Evolutionary conservation across 2,797 vertebrate genomes (phyloP).

Genomic region (Gymnoscopelus microlampas): DNA sequence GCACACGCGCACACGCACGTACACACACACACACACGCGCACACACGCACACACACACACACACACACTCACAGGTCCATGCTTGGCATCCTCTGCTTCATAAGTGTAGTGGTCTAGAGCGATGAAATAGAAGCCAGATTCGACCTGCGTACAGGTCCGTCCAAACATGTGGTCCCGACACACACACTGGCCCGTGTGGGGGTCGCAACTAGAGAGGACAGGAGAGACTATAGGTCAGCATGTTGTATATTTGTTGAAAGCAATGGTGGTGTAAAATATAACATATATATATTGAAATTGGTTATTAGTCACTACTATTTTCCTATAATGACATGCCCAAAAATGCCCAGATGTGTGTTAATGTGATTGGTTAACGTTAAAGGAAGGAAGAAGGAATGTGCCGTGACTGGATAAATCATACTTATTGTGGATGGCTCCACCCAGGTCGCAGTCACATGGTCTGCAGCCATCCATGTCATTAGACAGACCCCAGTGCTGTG

Average conservation of each 20-base stretch:
- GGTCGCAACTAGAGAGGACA: constrained; percentile 83
- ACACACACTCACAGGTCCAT: constrained; percentile 87
- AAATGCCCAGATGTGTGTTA: too few relatives aligned
- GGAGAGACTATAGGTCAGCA: not conserved
- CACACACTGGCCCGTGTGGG: constrained; percentile 88
- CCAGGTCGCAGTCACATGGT: constrained; percentile 92
- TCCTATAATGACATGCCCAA: too few relatives aligned
- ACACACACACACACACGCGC: constrained; percentile 17
- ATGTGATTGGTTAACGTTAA: not conserved
- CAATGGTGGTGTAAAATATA: too few relatives aligned
- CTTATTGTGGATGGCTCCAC: constrained; percentile 90
- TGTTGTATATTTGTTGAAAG: not conserved
- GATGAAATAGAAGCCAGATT: constrained; percentile 94
- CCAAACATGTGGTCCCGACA: constrained; percentile 93
- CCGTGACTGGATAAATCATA: constrained; percentile 66
- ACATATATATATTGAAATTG: too few relatives aligned
- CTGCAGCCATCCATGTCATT: constrained; percentile 94
- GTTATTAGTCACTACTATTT: too few relatives aligned
- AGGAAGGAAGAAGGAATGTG: not conserved
- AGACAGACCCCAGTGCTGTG: constrained; percentile 94
- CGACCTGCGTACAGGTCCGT: constrained; percentile 88
- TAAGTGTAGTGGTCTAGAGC: constrained; percentile 95
- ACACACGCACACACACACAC: constrained; percentile 6
- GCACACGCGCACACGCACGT: not conserved
- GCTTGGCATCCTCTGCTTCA: constrained; percentile 90